Percentiles rank a stretch among this genome's conserved stretches.
These are phyloP conservation scores for Halotydeus destructor DNA, from an alignment of 1,140 invertebrate species.

Conservation along the genomic window DNA sequence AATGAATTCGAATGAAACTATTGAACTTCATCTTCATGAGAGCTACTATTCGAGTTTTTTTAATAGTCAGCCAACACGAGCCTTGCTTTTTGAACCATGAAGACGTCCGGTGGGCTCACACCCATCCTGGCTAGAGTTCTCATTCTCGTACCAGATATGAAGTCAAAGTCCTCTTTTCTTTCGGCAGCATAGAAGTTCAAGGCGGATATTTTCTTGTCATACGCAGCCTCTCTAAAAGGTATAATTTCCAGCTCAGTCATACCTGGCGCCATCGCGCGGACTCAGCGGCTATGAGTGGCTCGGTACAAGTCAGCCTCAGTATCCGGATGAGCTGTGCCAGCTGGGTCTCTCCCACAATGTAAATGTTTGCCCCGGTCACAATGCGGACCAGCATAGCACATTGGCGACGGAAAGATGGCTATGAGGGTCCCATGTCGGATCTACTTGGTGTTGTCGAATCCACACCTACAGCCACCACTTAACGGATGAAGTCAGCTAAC, in stretches of 20 bases:
- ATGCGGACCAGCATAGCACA: constrained; percentile 98
- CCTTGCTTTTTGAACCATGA: constrained; percentile 92
- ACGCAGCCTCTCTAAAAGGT: constrained; percentile 92
- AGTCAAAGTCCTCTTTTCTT: constrained; percentile 75
- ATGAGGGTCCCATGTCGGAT: too few relatives aligned
- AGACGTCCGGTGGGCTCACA: constrained; percentile 39
- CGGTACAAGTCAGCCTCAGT: constrained; percentile 77
- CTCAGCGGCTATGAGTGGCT: constrained; percentile 66
- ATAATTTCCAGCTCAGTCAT: constrained; percentile 77
- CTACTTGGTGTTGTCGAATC: too few relatives aligned
- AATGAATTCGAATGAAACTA: too few relatives aligned
- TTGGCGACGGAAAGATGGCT: constrained; percentile 96
- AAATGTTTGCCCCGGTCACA: constrained; percentile 89
- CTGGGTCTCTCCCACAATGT: constrained; percentile 98
- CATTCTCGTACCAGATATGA: constrained; percentile 97
- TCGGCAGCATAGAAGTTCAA: constrained; percentile 88
- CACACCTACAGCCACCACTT: too few relatives aligned
- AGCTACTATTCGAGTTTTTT: too few relatives aligned
- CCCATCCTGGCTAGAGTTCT: constrained; percentile 29
- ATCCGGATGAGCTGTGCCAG: constrained; percentile 83
- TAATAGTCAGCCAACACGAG: constrained; percentile 71
- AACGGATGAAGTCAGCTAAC: too few relatives aligned
- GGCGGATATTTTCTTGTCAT: constrained; percentile 53
- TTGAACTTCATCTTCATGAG: too few relatives aligned
- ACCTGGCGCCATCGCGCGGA: constrained; percentile 75